Evolutionary conservation across 1,140 invertebrate species (phyloP).

Genomic region (Nymphalis io): DNA sequence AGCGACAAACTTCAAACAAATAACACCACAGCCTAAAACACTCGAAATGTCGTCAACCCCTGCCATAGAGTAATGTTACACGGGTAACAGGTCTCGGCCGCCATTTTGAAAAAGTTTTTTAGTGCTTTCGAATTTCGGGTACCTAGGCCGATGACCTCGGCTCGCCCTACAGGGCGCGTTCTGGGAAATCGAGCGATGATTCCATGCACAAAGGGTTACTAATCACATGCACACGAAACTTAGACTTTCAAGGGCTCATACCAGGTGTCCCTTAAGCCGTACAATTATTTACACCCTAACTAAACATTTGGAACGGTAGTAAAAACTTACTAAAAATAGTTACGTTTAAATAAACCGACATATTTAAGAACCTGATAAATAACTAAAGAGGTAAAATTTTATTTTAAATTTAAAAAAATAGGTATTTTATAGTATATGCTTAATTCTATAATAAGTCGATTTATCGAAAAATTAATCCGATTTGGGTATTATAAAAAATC

Average conservation of each 20-base stretch:
- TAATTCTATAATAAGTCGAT: no score
- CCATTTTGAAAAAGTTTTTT: slow-evolving; percentile 76
- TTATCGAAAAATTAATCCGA: slow-evolving; percentile 6
- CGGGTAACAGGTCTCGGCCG: slow-evolving; percentile 70
- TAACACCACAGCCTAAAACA: slow-evolving; percentile 11
- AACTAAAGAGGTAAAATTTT: background rate
- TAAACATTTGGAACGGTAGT: slow-evolving; percentile 2
- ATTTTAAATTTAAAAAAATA: background rate
- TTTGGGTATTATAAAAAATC: background rate
- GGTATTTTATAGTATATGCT: background rate
- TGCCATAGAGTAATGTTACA: slow-evolving; percentile 80
- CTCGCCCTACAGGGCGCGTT: slow-evolving; percentile 42
- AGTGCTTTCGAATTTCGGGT: slow-evolving; percentile 78
- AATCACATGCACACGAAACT: slow-evolving; percentile 43
- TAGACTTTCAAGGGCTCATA: slow-evolving; percentile 39
- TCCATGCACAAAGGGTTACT: slow-evolving; percentile 46
- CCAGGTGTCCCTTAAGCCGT: slow-evolving; percentile 35
- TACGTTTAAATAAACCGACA: background rate
- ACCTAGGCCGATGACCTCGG: slow-evolving; percentile 75
- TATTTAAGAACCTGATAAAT: background rate
- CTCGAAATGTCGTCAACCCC: slow-evolving; percentile 53
- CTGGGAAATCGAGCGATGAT: slow-evolving; percentile 43
- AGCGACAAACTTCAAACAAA: slow-evolving; percentile 4
- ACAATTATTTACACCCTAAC: slow-evolving; percentile 18
- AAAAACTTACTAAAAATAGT: slow-evolving; percentile 10